A percentile compares a stretch with the other conserved stretches of the same genome.
phyloP scores from a whole-genome alignment of 1,140 invertebrate species.

The Drosophila fuyamai region DNA sequence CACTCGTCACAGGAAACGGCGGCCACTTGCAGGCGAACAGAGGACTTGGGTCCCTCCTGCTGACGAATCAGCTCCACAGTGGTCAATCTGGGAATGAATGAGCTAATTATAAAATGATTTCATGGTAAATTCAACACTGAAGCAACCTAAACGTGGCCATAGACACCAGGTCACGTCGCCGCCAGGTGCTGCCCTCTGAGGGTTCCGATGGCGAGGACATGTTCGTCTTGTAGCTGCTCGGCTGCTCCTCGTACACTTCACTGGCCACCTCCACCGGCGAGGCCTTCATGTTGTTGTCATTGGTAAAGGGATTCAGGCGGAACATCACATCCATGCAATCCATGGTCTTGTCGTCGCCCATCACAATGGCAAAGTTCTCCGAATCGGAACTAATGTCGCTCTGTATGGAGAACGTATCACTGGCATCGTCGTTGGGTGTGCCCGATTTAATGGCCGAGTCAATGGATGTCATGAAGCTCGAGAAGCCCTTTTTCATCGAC shows the following conservation, averaged over 20 bases:
- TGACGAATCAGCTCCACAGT: conserved; percentile 94
- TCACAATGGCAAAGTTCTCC: conserved; percentile 90
- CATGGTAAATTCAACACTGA: neutral
- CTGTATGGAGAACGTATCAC: conserved; percentile 89
- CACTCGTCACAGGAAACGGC: conserved; percentile 92
- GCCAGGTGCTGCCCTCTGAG: conserved; percentile 91
- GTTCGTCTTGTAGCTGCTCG: conserved; percentile 86
- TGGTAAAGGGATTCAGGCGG: conserved; percentile 83
- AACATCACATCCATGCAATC: conserved; percentile 89
- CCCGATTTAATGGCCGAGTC: conserved; percentile 90
- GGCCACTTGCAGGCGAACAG: conserved; percentile 91
- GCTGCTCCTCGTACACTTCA: conserved; percentile 92
- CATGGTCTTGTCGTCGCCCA: conserved; percentile 88
- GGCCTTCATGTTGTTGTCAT: conserved; percentile 85
- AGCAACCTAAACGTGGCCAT: conserved; percentile 84
- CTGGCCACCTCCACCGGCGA: conserved; percentile 91
- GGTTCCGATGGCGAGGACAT: conserved; percentile 91
- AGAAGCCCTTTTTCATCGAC: conserved; percentile 92
- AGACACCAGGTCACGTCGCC: conserved; percentile 90
- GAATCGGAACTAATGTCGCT: conserved; percentile 93
- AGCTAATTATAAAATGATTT: neutral
- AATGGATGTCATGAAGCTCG: conserved; percentile 91
- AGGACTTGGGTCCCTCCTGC: conserved; percentile 90
- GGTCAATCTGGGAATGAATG: conserved; percentile 86
- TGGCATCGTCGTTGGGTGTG: conserved; percentile 89